Conservation (phyloP, 2,113 vertebrate genomes). For the Gobiocypris rarus region DNA sequence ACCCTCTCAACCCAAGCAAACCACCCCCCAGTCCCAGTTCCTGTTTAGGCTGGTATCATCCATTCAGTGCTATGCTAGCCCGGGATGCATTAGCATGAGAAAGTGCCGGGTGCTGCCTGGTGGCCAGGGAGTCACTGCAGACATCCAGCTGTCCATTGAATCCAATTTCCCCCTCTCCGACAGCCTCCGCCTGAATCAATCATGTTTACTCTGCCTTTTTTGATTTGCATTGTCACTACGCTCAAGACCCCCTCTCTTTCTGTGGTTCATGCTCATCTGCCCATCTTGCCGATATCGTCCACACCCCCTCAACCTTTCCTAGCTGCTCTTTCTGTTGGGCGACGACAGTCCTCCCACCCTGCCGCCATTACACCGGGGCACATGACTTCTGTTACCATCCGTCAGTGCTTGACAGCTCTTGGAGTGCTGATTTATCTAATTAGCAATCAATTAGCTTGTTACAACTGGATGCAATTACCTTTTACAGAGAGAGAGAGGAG, state of each 20-base stretch:
- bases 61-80: constrained; percentile 55
- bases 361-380: constrained; percentile 73
- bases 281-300: constrained; percentile 16
- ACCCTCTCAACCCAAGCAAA: constrained; percentile 26
- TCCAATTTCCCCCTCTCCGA: constrained; percentile 85
- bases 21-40: constrained; percentile 59
- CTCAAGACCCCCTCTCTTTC: constrained; percentile 73
- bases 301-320: constrained; percentile 30
- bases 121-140: constrained; percentile 81
- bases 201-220: constrained; percentile 82
- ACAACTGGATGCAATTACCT: constrained; percentile 99
- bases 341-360: constrained; percentile 17
- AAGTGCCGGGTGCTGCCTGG: constrained; percentile 83
- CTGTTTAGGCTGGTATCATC: constrained; percentile 69
- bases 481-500: constrained; percentile 93
- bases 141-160: constrained; percentile 84
- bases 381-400: constrained; percentile 85
- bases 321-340: constrained; percentile 37
- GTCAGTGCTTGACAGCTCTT: constrained; percentile 91
- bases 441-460: constrained; percentile 99
- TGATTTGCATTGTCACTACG: constrained; percentile 83
- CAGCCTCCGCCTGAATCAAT: constrained; percentile 86
- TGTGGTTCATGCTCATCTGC: background rate
- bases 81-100: constrained; percentile 92
- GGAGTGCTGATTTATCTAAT: constrained; percentile 99